Percentiles rank a stretch among this genome's conserved stretches.
Conservation (phyloP, 2,888 invertebrate genomes). For the Cryptocephalus primarius region DNA sequence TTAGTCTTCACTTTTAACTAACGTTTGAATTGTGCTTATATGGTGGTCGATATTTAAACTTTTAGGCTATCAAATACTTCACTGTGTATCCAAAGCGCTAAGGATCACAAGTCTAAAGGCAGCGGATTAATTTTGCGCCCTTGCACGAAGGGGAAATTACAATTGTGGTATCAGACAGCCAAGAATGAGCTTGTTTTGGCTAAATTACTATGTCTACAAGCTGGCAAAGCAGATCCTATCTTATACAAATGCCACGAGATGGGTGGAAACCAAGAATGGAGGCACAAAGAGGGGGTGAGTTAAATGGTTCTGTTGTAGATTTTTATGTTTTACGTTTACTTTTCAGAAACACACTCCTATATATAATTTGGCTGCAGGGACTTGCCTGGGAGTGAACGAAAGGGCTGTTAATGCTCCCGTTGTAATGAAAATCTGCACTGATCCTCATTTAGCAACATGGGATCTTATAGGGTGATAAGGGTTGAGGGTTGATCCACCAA, state of each 20-base stretch:
- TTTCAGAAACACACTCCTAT: constrained; percentile 61
- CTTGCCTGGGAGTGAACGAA: constrained; percentile 56
- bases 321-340: constrained; percentile 3
- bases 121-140: constrained; percentile 58
- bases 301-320: not conserved
- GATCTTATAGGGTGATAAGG: constrained; percentile 35
- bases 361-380: constrained; percentile 79
- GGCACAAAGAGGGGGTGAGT: constrained; percentile 59
- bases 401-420: constrained; percentile 39
- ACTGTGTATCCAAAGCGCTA: constrained; percentile 69
- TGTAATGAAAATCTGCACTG: constrained; percentile 51
- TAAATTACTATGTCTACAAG: constrained; percentile 76
- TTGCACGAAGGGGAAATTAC: constrained; percentile 60
- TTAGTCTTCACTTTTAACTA: not conserved
- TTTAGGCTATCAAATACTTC: constrained; percentile 49
- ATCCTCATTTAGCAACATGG: constrained; percentile 42
- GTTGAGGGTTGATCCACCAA: no score
- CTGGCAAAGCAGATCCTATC: constrained; percentile 49
- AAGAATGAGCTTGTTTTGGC: constrained; percentile 74
- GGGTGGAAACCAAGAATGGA: constrained; percentile 89
- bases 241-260: constrained; percentile 89
- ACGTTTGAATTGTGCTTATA: not conserved
- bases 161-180: constrained; percentile 80
- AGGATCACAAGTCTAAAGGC: constrained; percentile 67
- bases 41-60: constrained; percentile 27